Base-by-base conservation (phyloP, 2,113 vertebrate genomes). In the Hemiprocne comata region DNA sequence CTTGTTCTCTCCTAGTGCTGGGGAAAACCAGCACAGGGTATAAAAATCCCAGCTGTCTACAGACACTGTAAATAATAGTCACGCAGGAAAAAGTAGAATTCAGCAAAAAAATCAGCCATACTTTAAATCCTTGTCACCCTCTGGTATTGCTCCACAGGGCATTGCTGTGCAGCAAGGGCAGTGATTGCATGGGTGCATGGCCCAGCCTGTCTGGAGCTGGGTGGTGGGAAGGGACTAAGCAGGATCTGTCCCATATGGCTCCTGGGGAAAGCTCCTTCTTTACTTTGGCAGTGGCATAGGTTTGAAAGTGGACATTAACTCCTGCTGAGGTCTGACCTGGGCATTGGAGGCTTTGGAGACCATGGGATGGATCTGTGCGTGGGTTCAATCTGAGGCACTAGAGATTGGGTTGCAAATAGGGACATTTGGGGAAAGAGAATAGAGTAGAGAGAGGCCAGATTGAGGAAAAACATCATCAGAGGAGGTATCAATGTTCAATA, bases 41-140 rank as follows among this genome's bases (percentile, higher is more conserved):
- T 89, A 81, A 94, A 91, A 93, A 78, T 66, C 69, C 66, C 0
- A 0, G 10, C 78, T 67, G 29, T 48, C 71, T 74, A 65, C 53
- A 87, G 75, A 36, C 40, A 29, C 42, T 71, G 81, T 74, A 93
- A 94, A 93, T 83, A 92, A 91, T 26, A 57, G 53, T 54, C 61
- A 85, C 28, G 53, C 73, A 87, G 42, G 38, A 83, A 91, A 85
- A 85, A 83, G n/a, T 29, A 85, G 75, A 86, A 83, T 75, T 93
- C 91, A 50, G 62, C 44, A 83, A 48, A 72, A 44, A 31, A 36
- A 48, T 42, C n/a, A n/a, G 40, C 40, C 42, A 74, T 12, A 1
- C 17, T 58, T 50, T 16, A 62, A 74, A 44, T 44, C 51, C 6
- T 9, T 29, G 33, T 60, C 8, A 1, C 46, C 17, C 55, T 66